Evolutionary conservation across 2,888 invertebrate genomes (phyloP), one percentile per base, ranked within the genome.

Genomic region (Pterostichus madidus): DNA sequence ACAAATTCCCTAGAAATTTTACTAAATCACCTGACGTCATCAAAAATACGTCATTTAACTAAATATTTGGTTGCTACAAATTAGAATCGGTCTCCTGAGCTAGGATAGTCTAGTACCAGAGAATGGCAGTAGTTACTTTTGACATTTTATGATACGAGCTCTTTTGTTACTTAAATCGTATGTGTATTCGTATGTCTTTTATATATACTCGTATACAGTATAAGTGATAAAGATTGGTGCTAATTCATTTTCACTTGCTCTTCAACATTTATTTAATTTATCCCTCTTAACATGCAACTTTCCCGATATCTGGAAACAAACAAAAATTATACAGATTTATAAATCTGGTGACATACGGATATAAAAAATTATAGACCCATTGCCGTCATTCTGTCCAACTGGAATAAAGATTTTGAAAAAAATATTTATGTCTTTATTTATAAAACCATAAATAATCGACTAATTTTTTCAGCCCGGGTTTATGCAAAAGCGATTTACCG

Each of bases 281-380:
- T 59, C 46, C 39, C 15, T 80, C 11, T 32, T 11, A 44, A 75
- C 17, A 31, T 83, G 78, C 11, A 73, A 61, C 0, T 85, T 84
- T 35, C 84, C 84, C 17, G 59, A 82, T 24, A n/a, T 64, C 8
- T 84, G 76, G 39, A 85, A 85, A 71, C 35, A 24, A 24, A 53
- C 84, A 10, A 32, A 39, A n/a, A 53, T 84, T 53, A 59, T 46
- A 17, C 84, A 82, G n/a, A 76, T 84, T 15, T 84, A 56, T 71
- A 84, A 85, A 82, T 39, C 46, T 31, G 84, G 81, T 76, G 46
- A 80, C 75, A 68, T 35, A 32, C 35, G 0, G 31, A 64, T 13
- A 64, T 80, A 24, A 35, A 15, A 75, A 84, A 85, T 35, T 84
- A 85, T 68, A 73, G 84, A 52, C 85, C 84, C 7, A 84, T 84